These are phyloP conservation scores for Drosophila obscura DNA, from an alignment of 1,140 invertebrate genomes.

Conservation along the genomic window DNA sequence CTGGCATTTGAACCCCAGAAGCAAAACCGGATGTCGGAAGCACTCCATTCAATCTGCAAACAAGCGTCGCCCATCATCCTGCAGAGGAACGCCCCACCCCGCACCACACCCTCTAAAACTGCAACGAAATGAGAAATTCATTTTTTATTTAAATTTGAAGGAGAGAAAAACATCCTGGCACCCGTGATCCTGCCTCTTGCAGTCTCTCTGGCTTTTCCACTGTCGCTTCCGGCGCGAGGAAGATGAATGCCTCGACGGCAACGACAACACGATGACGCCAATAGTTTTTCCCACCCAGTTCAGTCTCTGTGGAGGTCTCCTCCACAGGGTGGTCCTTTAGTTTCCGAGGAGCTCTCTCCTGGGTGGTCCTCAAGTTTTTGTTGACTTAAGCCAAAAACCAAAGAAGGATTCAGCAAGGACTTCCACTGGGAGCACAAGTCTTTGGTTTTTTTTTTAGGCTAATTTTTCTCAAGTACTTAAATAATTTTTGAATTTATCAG, in stretches of 20 bases:
- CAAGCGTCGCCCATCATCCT: constrained; percentile 32
- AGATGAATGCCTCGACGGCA: constrained; percentile 77
- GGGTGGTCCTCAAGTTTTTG: constrained; percentile 42
- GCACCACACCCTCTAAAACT: constrained; percentile 2
- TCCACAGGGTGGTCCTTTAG: not conserved
- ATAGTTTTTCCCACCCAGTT: constrained; percentile 63
- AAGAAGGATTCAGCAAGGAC: constrained; percentile 20
- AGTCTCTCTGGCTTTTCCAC: constrained; percentile 57
- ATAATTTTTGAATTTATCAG: constrained; percentile 40
- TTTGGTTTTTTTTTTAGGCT: constrained; percentile 19
- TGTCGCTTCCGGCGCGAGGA: constrained; percentile 78
- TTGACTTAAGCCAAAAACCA: constrained; percentile 22
- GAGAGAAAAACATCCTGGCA: constrained; percentile 55
- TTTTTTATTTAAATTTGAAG: constrained; percentile 77
- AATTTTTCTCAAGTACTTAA: constrained; percentile 21
- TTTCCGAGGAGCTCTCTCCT: constrained; percentile 10
- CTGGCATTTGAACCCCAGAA: constrained; percentile 41
- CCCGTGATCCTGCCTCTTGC: constrained; percentile 9
- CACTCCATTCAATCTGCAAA: constrained; percentile 81
- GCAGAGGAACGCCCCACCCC: not conserved
- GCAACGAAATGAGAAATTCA: constrained; percentile 72
- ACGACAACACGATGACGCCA: constrained; percentile 81
- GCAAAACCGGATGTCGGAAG: constrained; percentile 70
- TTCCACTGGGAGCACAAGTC: constrained; percentile 8
- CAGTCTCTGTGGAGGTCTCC: constrained; percentile 9